Percentiles rank a stretch among this genome's conserved stretches.
phyloP scores from a whole-genome alignment of 2,888 invertebrate species.

The Nephrotoma guestfalica region DNA sequence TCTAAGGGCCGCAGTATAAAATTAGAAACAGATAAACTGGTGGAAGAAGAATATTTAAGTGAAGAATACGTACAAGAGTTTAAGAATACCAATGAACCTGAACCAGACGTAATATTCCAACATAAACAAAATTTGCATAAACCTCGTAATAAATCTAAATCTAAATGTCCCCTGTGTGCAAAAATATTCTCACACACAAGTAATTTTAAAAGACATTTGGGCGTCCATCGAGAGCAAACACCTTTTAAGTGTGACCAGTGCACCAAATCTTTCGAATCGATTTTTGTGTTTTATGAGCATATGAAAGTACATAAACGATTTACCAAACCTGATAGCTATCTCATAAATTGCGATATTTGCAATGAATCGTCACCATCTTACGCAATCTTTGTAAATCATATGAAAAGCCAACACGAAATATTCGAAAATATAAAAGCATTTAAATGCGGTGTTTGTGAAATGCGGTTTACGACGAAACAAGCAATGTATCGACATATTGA shows the following conservation, averaged over 20 bases:
- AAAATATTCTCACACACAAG: constrained; percentile 9
- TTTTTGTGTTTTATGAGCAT: constrained; percentile 8
- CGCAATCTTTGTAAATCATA: constrained; percentile 8
- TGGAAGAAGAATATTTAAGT: neutral
- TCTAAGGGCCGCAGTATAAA: neutral
- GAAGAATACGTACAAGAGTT: neutral
- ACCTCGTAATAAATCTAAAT: constrained; percentile 7
- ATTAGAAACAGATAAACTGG: neutral
- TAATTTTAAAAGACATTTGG: constrained; percentile 11
- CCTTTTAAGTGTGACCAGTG: constrained; percentile 10
- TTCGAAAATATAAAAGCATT: constrained; percentile 9
- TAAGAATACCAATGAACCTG: neutral
- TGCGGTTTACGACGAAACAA: constrained; percentile 12
- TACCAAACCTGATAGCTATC: constrained; percentile 5
- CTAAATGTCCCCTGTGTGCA: constrained; percentile 10
- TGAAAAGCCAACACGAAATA: constrained; percentile 9
- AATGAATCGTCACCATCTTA: constrained; percentile 8
- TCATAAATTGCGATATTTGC: constrained; percentile 10
- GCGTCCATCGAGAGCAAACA: constrained; percentile 7
- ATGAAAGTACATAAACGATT: constrained; percentile 8
- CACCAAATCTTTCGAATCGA: constrained; percentile 7
- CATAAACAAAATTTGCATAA: neutral
- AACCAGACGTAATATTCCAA: neutral
- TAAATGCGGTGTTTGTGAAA: constrained; percentile 9
- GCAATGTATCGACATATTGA: constrained; percentile 12